These are phyloP conservation scores for Phalloptychus januarius DNA, from an alignment of 2,797 vertebrate genomes.

Conservation along the genomic window DNA sequence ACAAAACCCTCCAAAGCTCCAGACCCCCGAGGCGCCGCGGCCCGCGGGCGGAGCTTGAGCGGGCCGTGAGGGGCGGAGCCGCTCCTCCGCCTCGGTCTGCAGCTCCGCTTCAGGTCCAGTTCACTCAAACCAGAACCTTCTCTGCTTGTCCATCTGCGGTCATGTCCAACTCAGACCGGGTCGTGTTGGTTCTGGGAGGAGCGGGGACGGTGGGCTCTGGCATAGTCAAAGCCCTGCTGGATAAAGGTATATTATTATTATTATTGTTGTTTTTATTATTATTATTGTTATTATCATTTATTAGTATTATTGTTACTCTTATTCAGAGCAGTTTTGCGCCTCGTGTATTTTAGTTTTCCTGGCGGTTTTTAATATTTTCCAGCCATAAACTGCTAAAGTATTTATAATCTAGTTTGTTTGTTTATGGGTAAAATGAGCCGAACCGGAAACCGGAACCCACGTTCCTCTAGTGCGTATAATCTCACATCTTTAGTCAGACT, in stretches of 20 bases:
- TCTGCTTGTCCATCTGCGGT: constrained; percentile 9
- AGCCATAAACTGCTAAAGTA: not conserved
- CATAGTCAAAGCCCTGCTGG: constrained; percentile 80
- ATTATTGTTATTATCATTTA: not conserved
- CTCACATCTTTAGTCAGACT: not conserved
- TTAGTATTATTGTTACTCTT: too few species aligned
- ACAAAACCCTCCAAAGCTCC: not conserved
- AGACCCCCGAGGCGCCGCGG: not conserved
- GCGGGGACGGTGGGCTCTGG: constrained; percentile 85
- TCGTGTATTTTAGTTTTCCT: not conserved
- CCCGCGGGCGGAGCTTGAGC: constrained; percentile 64
- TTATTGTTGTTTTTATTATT: not conserved
- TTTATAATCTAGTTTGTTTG: not conserved
- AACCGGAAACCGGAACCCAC: not conserved
- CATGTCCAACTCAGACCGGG: constrained; percentile 78
- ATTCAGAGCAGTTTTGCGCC: not conserved
- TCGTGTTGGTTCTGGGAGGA: constrained; percentile 83
- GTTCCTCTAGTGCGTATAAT: not conserved
- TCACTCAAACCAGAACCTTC: not conserved
- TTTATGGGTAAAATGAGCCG: not conserved
- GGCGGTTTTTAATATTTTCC: not conserved
- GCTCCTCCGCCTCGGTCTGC: constrained; percentile 60
- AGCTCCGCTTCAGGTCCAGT: constrained; percentile 35
- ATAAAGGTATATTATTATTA: constrained; percentile 78
- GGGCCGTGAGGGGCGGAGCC: constrained; percentile 62